These are phyloP conservation scores for Thysanoteuthis rhombus DNA, from an alignment of 2,888 invertebrate genomes.

Conservation along the genomic window DNA sequence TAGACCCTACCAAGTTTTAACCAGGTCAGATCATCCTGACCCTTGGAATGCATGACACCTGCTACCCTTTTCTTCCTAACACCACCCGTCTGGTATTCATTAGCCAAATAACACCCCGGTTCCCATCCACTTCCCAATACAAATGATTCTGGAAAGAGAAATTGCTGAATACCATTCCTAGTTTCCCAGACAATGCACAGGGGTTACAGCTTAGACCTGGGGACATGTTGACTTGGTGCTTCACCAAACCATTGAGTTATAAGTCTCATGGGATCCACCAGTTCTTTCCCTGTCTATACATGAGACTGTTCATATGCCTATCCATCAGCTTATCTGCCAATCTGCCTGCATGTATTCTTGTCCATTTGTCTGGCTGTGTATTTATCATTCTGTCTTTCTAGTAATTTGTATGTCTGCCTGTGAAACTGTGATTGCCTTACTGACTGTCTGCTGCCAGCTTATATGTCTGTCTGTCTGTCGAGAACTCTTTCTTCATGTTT, in stretches of 20 bases:
- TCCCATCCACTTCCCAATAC: neutral
- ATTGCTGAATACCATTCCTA: neutral
- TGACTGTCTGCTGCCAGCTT: neutral
- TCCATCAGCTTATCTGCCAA: neutral
- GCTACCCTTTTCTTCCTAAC: conserved; percentile 12
- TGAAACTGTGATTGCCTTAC: neutral
- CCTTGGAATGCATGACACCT: neutral
- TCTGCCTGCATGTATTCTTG: neutral
- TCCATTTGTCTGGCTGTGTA: neutral
- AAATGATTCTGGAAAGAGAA: neutral
- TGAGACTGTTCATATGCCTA: neutral
- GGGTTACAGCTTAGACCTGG: neutral
- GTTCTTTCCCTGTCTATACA: neutral
- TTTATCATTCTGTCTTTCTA: neutral
- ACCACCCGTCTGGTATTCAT: neutral
- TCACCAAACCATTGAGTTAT: neutral
- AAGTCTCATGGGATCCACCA: neutral
- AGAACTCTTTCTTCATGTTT: no score
- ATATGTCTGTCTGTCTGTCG: neutral
- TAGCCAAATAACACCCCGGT: neutral
- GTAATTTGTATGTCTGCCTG: neutral
- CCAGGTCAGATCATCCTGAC: neutral
- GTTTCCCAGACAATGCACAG: neutral
- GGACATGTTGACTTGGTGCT: neutral
- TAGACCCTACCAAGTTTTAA: neutral